Evolutionary conservation across 2,888 invertebrate genomes (phyloP).

Genomic region (Acleris cristana): DNA sequence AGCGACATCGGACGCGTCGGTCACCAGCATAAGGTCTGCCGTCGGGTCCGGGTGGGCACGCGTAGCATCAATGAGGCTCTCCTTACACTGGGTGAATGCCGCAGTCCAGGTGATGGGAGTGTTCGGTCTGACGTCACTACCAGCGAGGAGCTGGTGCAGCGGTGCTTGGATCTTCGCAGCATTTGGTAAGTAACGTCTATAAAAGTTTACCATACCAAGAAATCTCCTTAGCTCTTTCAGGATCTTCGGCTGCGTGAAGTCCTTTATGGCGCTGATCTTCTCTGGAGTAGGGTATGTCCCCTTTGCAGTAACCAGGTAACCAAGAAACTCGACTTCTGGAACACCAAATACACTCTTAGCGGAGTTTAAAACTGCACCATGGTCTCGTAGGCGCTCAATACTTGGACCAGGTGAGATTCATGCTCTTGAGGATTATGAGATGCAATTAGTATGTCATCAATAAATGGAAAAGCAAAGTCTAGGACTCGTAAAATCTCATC

Average conservation of each 20-base stretch:
- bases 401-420: conserved; percentile 8
- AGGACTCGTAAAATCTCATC: too few species aligned
- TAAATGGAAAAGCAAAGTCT: too few species aligned
- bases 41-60: conserved; percentile 45
- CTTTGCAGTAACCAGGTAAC: background rate
- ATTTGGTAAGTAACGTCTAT: conserved; percentile 46
- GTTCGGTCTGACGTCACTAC: conserved; percentile 41
- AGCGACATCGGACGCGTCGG: conserved; percentile 56
- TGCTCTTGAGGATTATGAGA: too few species aligned
- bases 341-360: background rate
- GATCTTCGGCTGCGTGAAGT: background rate
- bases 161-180: conserved; percentile 48
- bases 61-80: conserved; percentile 40
- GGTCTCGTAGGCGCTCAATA: conserved; percentile 38
- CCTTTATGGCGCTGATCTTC: background rate
- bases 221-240: conserved; percentile 1
- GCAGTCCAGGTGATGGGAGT: conserved; percentile 38
- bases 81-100: conserved; percentile 42
- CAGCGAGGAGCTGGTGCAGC: conserved; percentile 42
- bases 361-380: conserved; percentile 19
- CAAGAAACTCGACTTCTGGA: background rate
- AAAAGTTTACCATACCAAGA: conserved; percentile 43
- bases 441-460: too few species aligned
- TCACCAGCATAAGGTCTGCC: conserved; percentile 45
- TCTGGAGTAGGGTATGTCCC: conserved; percentile 40